A percentile compares a stretch with the other conserved stretches of the same genome.
phyloP scores from a whole-genome alignment of 37 sponge, comb jelly and placozoan species.

The Petrosia ficiformis region DNA sequence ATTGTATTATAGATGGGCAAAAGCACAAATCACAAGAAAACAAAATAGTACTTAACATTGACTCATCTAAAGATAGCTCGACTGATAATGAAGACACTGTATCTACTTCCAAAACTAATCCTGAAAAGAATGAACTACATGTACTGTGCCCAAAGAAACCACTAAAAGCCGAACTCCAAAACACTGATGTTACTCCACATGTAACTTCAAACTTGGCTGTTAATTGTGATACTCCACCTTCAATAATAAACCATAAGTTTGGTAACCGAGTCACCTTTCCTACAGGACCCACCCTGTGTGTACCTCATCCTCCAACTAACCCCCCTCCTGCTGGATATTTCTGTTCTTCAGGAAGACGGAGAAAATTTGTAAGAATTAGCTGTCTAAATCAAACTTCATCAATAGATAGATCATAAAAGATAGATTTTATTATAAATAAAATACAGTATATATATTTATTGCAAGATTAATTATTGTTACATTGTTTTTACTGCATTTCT shows the following conservation, averaged over 20 bases:
- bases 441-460: no score
- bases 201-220: no score
- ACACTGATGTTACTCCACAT: background rate
- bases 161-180: background rate
- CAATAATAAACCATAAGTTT: background rate
- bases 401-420: background rate
- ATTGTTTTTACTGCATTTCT: no score
- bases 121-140: background rate
- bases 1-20: no score
- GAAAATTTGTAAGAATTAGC: background rate
- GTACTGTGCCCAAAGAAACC: background rate
- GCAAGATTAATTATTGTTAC: no score
- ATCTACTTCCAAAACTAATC: background rate
- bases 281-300: background rate
- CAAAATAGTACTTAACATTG: background rate
- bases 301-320: conserved; percentile 20
- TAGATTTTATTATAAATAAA: no score
- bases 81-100: background rate
- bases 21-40: background rate
- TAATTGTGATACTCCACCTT: background rate
- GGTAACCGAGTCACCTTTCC: no score
- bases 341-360: background rate
- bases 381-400: background rate
- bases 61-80: background rate
- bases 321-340: conserved; percentile 22